Percentiles rank a stretch among this genome's conserved stretches.
Conservation (phyloP, 2,888 invertebrate genomes). For the Oscheius sp. region DNA sequence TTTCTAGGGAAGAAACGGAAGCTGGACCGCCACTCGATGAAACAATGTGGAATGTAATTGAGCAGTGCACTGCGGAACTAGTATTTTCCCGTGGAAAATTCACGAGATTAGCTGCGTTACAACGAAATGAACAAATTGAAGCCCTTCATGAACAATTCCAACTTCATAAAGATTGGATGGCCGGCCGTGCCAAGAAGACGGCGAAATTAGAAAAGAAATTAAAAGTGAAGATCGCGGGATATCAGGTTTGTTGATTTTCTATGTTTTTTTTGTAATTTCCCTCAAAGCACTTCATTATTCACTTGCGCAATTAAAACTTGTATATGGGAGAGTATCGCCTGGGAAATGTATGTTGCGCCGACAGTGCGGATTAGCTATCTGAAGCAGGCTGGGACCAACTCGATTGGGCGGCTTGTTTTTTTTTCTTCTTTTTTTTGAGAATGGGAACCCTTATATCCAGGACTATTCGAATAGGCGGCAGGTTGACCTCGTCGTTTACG, state of each 20-base stretch:
- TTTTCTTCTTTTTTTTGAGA: background rate
- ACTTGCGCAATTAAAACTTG: background rate
- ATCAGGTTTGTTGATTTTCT: constrained; percentile 78
- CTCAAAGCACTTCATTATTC: background rate
- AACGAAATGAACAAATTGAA: constrained; percentile 66
- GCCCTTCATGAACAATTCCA: constrained; percentile 67
- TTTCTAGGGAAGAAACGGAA: constrained; percentile 23
- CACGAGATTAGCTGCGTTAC: constrained; percentile 61
- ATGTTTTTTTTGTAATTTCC: constrained; percentile 21
- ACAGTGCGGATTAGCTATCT: constrained; percentile 9
- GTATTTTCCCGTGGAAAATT: constrained; percentile 61
- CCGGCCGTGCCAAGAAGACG: constrained; percentile 93
- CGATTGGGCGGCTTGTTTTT: background rate
- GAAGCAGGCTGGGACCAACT: background rate
- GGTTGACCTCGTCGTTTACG: constrained; percentile 7
- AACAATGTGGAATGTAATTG: constrained; percentile 66
- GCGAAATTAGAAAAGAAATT: constrained; percentile 97
- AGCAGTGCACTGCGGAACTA: constrained; percentile 66
- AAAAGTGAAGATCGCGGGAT: constrained; percentile 92
- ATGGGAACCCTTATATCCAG: background rate
- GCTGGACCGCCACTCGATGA: constrained; percentile 37
- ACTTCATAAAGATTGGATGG: constrained; percentile 94
- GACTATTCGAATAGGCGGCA: background rate
- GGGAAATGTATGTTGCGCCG: constrained; percentile 5
- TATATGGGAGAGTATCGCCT: background rate